Conservation (phyloP, 2,888 invertebrate species). For the Hymenopus coronatus region DNA sequence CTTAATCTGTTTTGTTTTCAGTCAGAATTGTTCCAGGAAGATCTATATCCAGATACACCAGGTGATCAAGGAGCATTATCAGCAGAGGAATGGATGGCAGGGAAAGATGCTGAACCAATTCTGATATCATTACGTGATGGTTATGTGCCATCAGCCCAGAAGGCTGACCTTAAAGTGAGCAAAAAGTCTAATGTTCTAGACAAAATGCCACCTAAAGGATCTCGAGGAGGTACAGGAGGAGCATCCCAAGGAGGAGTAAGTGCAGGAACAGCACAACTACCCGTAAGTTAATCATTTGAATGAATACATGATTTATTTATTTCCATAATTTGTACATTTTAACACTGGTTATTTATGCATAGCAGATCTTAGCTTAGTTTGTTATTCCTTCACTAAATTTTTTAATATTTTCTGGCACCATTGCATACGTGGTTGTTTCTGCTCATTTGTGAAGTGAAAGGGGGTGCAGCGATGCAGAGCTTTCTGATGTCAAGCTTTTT, state of each 20-base stretch:
- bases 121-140: constrained; percentile 88
- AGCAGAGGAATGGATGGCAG: constrained; percentile 90
- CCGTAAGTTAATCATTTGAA: not conserved
- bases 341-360: too few relatives aligned
- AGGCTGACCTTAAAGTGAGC: constrained; percentile 51
- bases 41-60: constrained; percentile 92
- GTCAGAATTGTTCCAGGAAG: constrained; percentile 96
- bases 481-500: too few relatives aligned
- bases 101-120: constrained; percentile 86
- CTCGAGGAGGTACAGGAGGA: constrained; percentile 36
- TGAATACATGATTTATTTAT: too few relatives aligned
- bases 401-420: too few relatives aligned
- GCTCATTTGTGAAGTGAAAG: too few relatives aligned
- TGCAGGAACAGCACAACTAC: not conserved
- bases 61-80: constrained; percentile 85
- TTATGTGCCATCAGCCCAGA: constrained; percentile 58
- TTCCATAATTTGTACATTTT: too few relatives aligned
- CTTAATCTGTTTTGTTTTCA: constrained; percentile 42
- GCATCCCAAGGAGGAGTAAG: constrained; percentile 14
- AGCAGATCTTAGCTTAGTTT: too few relatives aligned
- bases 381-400: too few relatives aligned
- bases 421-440: too few relatives aligned
- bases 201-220: constrained; percentile 51
- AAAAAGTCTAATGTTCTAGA: constrained; percentile 70
- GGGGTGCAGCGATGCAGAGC: too few relatives aligned